phyloP scores from a whole-genome alignment of 2,797 vertebrate species.

The Hypotaenidia philippensis region DNA sequence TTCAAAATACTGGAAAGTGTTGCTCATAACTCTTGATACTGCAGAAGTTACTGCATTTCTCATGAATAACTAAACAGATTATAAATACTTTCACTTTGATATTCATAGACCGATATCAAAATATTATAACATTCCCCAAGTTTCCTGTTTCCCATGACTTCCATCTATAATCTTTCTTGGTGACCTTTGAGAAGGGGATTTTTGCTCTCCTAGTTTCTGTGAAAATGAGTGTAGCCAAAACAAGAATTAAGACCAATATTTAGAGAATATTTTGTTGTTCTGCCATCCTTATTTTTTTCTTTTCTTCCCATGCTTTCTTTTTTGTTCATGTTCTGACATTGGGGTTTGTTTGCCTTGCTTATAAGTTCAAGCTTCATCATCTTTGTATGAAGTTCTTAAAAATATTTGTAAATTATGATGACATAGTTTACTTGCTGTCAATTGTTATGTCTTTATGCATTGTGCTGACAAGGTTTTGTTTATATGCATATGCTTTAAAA shows the following conservation, averaged over 20 bases:
- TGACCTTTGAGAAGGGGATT: not conserved
- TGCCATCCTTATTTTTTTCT: not conserved
- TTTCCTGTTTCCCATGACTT: slow-evolving; percentile 68
- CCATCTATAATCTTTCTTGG: not conserved
- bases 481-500: not conserved
- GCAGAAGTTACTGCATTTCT: not conserved
- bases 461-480: not conserved
- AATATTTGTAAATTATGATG: not conserved
- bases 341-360: not conserved
- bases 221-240: not conserved
- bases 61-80: slow-evolving; percentile 23
- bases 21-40: not conserved
- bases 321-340: not conserved
- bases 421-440: not conserved
- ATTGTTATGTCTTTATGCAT: not conserved
- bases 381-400: not conserved
- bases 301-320: not conserved
- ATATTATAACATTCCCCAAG: not conserved
- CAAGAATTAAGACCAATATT: not conserved
- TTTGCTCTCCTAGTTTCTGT: not conserved
- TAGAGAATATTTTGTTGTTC: not conserved
- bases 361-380: not conserved
- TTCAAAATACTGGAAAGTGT: not conserved
- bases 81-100: slow-evolving; percentile 59
- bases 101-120: slow-evolving; percentile 46